Evolutionary conservation across 2,888 invertebrate genomes (phyloP).

Genomic region (Auanema freiburgensis): DNA sequence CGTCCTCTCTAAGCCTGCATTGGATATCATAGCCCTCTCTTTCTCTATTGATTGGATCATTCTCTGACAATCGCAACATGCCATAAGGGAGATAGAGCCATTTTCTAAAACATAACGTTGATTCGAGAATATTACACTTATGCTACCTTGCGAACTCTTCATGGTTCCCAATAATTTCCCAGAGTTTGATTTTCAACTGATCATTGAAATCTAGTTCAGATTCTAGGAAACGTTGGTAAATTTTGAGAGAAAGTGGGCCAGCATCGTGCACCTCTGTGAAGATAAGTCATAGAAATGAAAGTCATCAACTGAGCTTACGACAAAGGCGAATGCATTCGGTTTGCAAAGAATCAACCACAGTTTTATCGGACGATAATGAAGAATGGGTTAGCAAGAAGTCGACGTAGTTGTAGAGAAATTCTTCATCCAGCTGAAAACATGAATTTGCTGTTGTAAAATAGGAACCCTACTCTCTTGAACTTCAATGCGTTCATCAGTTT

Average conservation of each 20-base stretch:
- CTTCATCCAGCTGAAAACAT: constrained; percentile 31
- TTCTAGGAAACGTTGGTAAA: constrained; percentile 36
- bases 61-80: constrained; percentile 25
- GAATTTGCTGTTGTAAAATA: background rate
- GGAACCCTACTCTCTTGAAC: constrained; percentile 20
- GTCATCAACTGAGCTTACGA: too few species aligned
- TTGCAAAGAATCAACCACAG: background rate
- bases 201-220: constrained; percentile 26
- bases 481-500: constrained; percentile 43
- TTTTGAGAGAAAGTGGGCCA: constrained; percentile 35
- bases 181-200: constrained; percentile 29
- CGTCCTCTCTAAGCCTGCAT: too few species aligned
- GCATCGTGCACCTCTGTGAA: constrained; percentile 27
- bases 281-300: background rate
- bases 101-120: constrained; percentile 20
- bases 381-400: constrained; percentile 30
- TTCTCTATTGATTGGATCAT: constrained; percentile 26
- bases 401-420: constrained; percentile 35
- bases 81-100: constrained; percentile 38
- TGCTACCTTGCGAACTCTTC: constrained; percentile 27
- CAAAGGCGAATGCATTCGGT: constrained; percentile 12
- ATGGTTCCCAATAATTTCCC: constrained; percentile 33
- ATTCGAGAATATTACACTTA: background rate
- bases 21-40: constrained; percentile 14
- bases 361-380: background rate